Evolutionary conservation across 2,888 invertebrate genomes (phyloP).

Genomic region (Stenotaenia linearis): DNA sequence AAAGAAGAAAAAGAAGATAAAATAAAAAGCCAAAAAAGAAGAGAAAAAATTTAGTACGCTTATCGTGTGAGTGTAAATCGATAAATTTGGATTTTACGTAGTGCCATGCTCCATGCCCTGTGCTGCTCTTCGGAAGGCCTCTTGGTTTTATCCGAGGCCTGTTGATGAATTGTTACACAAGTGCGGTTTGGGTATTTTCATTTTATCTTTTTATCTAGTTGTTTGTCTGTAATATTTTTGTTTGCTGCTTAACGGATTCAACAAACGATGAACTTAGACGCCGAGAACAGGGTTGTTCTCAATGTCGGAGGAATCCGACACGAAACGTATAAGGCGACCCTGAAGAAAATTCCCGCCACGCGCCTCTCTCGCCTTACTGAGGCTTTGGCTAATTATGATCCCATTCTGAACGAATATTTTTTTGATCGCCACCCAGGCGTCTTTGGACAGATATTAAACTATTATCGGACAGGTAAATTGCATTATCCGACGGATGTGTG

Average conservation of each 20-base stretch:
- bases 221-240: neutral
- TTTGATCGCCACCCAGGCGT: constrained; percentile 94
- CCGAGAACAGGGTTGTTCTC: constrained; percentile 96
- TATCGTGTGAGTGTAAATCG: neutral
- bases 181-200: neutral
- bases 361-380: constrained; percentile 81
- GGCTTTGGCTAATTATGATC: constrained; percentile 97
- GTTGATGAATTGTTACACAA: neutral
- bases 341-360: constrained; percentile 96
- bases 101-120: neutral
- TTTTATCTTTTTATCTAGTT: neutral
- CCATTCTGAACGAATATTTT: constrained; percentile 98
- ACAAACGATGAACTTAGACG: constrained; percentile 84
- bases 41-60: neutral
- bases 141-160: constrained; percentile 21
- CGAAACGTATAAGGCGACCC: constrained; percentile 90
- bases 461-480: constrained; percentile 96
- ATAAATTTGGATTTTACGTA: neutral
- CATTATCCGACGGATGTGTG: constrained; percentile 99
- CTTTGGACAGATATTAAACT: constrained; percentile 91
- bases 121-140: constrained; percentile 9
- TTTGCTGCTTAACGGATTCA: no score
- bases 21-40: neutral
- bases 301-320: constrained; percentile 98
- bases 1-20: neutral